Conservation (phyloP, 2,797 vertebrate species). For the Mus spretus region DNA sequence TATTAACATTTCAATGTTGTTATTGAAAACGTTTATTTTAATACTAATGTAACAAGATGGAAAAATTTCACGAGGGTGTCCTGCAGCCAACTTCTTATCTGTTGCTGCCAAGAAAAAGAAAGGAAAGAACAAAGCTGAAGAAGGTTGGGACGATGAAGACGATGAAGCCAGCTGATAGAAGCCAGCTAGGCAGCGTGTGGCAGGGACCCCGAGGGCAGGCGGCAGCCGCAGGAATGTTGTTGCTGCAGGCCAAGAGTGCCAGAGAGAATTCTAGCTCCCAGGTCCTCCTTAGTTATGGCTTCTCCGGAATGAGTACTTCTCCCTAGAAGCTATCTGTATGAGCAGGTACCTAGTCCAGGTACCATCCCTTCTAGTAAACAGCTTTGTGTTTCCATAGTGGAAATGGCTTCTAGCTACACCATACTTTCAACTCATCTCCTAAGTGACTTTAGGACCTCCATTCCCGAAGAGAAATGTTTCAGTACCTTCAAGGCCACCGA, state of each 20-base stretch:
- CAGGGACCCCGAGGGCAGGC: background rate
- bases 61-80: background rate
- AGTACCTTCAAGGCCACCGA: background rate
- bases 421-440: background rate
- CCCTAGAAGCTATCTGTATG: background rate
- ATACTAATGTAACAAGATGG: background rate
- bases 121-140: slow-evolving; percentile 7
- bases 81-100: slow-evolving; percentile 47
- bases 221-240: background rate
- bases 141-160: background rate
- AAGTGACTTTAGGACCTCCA: background rate
- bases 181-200: background rate
- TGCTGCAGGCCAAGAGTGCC: background rate
- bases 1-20: slow-evolving; percentile 54
- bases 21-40: slow-evolving; percentile 72
- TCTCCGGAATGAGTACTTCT: background rate
- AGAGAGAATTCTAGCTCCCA: background rate
- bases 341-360: background rate
- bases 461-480: background rate
- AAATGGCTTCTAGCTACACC: background rate
- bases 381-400: background rate
- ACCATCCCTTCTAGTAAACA: background rate
- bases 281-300: background rate
- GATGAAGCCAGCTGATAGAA: background rate
- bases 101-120: slow-evolving; percentile 68